Conservation (phyloP, 2,797 vertebrate species). For the Cynodonichthys magdalenae region DNA sequence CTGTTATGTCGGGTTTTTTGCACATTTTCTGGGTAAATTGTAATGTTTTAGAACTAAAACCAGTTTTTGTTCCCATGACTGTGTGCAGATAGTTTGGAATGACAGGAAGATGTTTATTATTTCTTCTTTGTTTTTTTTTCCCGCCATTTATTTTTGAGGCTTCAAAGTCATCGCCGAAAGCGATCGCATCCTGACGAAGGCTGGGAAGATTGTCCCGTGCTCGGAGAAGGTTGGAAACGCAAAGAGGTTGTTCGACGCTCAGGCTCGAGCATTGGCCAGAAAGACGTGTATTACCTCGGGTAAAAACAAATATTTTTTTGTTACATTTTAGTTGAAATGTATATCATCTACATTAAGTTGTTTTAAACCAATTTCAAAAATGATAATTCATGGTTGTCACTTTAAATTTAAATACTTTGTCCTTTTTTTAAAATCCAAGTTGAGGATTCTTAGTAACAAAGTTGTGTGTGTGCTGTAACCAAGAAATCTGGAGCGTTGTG, state of each 20-base stretch:
- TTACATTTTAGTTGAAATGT: no score
- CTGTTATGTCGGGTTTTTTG: no score
- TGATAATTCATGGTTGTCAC: no score
- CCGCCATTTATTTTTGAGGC: conserved; percentile 37
- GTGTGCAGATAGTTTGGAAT: no score
- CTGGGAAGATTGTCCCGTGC: conserved; percentile 84
- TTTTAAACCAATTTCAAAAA: no score
- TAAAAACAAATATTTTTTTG: conserved; percentile 46
- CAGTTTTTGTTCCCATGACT: not conserved
- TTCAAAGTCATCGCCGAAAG: conserved; percentile 38
- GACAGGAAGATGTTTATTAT: not conserved
- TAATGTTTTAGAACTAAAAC: no score
- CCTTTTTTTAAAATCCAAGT: no score
- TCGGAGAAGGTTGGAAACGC: conserved; percentile 89
- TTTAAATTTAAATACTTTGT: no score
- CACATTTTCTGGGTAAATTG: no score
- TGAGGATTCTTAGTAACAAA: not conserved
- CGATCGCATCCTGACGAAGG: conserved; percentile 75
- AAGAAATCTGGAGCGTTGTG: no score
- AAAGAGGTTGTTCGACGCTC: conserved; percentile 86
- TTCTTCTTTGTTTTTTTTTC: not conserved
- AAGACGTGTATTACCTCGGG: conserved; percentile 91
- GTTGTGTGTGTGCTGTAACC: not conserved
- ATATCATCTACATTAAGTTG: no score
- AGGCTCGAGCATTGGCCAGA: conserved; percentile 86